A percentile compares a stretch with the other conserved stretches of the same genome.
Conservation (phyloP, 2,888 invertebrate species). For the Cosmorhoe ocellata region DNA sequence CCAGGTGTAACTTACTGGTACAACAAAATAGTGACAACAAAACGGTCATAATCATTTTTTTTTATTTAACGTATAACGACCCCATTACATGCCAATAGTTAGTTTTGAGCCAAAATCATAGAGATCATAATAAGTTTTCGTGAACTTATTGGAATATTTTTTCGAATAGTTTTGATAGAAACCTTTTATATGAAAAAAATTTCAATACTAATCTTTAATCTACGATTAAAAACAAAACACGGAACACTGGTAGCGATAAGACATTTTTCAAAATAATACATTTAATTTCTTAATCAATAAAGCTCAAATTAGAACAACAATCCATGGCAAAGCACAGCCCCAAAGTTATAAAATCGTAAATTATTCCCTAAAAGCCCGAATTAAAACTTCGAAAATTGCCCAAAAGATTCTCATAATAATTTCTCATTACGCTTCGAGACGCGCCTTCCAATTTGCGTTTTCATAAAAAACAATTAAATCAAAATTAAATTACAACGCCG, state of each 20-base stretch:
- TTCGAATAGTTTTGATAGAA: too few relatives aligned
- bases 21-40: too few relatives aligned
- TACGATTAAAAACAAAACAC: too few relatives aligned
- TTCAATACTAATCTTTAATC: too few relatives aligned
- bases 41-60: too few relatives aligned
- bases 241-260: not conserved
- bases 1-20: too few relatives aligned
- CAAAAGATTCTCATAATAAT: conserved; percentile 46
- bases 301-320: conserved; percentile 15
- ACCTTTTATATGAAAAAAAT: too few relatives aligned
- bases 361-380: conserved; percentile 38
- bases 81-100: too few relatives aligned
- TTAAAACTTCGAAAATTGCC: conserved; percentile 47
- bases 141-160: too few relatives aligned
- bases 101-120: too few relatives aligned
- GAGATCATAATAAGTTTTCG: too few relatives aligned
- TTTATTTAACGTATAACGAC: too few relatives aligned
- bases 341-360: conserved; percentile 41
- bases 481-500: conserved; percentile 45
- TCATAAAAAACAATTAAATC: conserved; percentile 50
- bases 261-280: not conserved
- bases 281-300: conserved; percentile 20
- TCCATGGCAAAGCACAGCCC: conserved; percentile 9
- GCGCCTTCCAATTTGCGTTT: conserved; percentile 38
- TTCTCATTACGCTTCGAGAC: conserved; percentile 44